Base-by-base conservation (phyloP, 2,888 invertebrate species). In the Atethmia centrago region DNA sequence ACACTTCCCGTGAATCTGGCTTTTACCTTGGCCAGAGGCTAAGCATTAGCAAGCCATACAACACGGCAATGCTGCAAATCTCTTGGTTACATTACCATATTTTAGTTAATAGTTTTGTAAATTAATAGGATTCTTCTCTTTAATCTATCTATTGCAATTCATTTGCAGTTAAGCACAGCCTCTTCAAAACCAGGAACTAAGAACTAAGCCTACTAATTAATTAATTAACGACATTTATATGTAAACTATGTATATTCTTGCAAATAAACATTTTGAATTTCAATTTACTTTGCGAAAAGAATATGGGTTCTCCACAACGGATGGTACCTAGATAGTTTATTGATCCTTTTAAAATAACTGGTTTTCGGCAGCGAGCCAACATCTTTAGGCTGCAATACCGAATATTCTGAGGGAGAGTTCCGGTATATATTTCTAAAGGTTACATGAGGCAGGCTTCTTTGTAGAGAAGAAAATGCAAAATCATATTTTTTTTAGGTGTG, bases 311-410 rank as follows among this genome's bases (percentile, higher is more conserved):
- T 40, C 51, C 8, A 25, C 25, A 77, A 31, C 45, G 49, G 47
- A 53, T 25, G 28, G 28, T 62, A 65, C 67, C 45, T 49, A 58
- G 40, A 31, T 75, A 55, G 28, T 63, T 63, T 77, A 77, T 83
- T 67, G 80, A 80, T 74, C 59, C 66, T 59, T 83, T 74, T 70
- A 61, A 64, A 81, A 74, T 74, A 69, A 74, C 78, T 70, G 62
- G 47, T 73, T 36, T 49, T 42, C 70, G 80, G 80, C 80, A 66
- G n/a, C 45, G 63, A 36, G 80, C 80, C 83, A 80, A 74, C 49
- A 49, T 70, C 63, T 56, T 62, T 42, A 58, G 55, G 59, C 69
- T 69, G 53, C 58, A 63, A 28, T 59, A 56, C 59, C 45, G 53
- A 64, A 79, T 79, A 79, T 79, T 66, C 42, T 49, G 5, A 49